A percentile compares a stretch with the other conserved stretches of the same genome.
Evolutionary conservation across 2,888 invertebrate species (phyloP).

Genomic region (Lingula anatina): DNA sequence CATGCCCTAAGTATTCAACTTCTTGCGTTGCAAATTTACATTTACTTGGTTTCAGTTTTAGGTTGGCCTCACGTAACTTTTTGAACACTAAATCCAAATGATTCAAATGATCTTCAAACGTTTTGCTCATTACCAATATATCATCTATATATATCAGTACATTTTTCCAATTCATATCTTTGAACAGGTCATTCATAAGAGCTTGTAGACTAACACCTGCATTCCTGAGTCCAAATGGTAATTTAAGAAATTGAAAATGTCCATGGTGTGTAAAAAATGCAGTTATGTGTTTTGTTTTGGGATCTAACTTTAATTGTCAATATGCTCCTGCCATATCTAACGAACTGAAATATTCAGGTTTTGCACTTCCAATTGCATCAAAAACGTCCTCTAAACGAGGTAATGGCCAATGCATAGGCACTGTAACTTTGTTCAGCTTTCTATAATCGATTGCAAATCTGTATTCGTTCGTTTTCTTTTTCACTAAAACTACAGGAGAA

Average conservation of each 20-base stretch:
- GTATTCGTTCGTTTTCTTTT: conserved; percentile 2
- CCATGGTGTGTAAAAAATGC: conserved; percentile 4
- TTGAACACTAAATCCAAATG: conserved; percentile 6
- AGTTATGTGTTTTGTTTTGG: conserved; percentile 1
- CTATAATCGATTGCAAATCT: not conserved
- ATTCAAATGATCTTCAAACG: conserved; percentile 3
- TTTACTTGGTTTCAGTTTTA: conserved; percentile 7
- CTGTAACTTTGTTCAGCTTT: not conserved
- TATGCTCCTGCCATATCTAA: conserved; percentile 2
- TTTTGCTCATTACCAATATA: conserved; percentile 3
- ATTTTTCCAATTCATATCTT: conserved; percentile 5
- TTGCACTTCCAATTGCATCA: conserved; percentile 3
- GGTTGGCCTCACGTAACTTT: conserved; percentile 1
- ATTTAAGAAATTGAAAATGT: conserved; percentile 2
- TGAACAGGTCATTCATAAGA: conserved; percentile 5
- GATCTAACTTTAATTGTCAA: conserved; percentile 2
- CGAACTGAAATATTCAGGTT: not conserved
- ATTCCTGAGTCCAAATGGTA: conserved; percentile 8
- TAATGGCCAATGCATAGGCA: not conserved
- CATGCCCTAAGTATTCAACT: conserved; percentile 7
- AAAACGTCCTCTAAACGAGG: conserved; percentile 1
- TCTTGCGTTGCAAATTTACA: conserved; percentile 7
- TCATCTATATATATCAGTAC: conserved; percentile 10
- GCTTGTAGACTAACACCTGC: conserved; percentile 1
- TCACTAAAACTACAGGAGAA: conserved; percentile 2